Percentiles rank a stretch among this genome's conserved stretches.
Conservation (phyloP, 2,797 vertebrate genomes). For the Premnoplex brunnescens region DNA sequence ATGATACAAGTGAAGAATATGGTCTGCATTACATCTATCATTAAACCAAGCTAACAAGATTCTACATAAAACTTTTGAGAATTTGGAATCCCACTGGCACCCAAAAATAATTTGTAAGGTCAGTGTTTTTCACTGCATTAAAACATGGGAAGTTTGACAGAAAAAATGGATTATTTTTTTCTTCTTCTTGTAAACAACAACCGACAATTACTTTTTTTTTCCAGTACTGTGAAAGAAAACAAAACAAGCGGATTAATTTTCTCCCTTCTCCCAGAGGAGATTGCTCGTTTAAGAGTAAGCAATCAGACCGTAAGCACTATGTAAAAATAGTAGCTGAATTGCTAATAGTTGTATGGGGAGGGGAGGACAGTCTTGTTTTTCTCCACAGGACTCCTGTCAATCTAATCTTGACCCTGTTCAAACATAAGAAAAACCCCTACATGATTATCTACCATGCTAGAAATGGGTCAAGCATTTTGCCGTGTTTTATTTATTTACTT, state of each 20-base stretch:
- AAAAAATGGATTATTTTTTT: not conserved
- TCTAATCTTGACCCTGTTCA: not conserved
- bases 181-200: not conserved
- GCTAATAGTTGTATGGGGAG: not conserved
- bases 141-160: not conserved
- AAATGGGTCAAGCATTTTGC: not conserved
- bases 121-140: not conserved
- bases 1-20: not conserved
- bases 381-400: not conserved
- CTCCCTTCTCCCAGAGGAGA: not conserved
- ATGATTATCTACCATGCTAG: not conserved
- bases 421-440: not conserved
- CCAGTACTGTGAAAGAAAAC: not conserved
- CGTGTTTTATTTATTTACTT: not conserved
- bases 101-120: not conserved
- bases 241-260: not conserved
- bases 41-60: not conserved
- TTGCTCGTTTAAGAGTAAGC: not conserved
- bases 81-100: not conserved
- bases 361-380: not conserved
- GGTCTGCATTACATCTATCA: not conserved
- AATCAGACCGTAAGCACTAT: not conserved
- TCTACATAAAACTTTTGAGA: not conserved
- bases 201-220: not conserved
- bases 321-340: not conserved